phyloP scores from a whole-genome alignment of 1,140 invertebrate species.

The Leptoteleia sp. region DNA sequence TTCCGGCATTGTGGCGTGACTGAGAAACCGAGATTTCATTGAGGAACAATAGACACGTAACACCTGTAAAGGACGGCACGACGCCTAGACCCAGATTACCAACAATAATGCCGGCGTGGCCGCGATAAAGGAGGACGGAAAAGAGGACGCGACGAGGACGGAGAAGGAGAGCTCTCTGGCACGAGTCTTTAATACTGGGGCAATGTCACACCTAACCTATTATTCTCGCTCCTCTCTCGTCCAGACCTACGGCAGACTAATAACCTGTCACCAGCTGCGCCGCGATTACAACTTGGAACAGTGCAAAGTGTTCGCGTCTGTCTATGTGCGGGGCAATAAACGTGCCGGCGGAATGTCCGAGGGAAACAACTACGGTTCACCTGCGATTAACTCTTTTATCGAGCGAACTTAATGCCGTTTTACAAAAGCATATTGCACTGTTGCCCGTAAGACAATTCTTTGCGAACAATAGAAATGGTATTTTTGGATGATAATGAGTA shows the following conservation, averaged over 20 bases:
- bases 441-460: too few species aligned
- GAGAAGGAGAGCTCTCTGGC: conserved; percentile 59
- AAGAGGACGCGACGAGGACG: conserved; percentile 34
- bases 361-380: conserved; percentile 29
- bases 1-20: conserved; percentile 54
- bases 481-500: too few species aligned
- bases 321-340: conserved; percentile 26
- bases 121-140: conserved; percentile 49
- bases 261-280: conserved; percentile 74
- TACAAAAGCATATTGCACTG: too few species aligned
- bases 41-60: conserved; percentile 74
- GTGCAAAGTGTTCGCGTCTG: conserved; percentile 31
- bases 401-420: neutral
- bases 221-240: conserved; percentile 72
- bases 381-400: conserved; percentile 42
- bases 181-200: conserved; percentile 74
- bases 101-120: conserved; percentile 69
- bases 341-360: conserved; percentile 21
- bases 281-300: conserved; percentile 59
- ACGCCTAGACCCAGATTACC: conserved; percentile 75
- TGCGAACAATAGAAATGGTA: too few species aligned
- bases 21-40: conserved; percentile 71
- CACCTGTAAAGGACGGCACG: conserved; percentile 72
- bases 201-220: conserved; percentile 78
- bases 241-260: conserved; percentile 76